A percentile compares a stretch with the other conserved stretches of the same genome.
These are phyloP conservation scores for Anarhynchus alexandrinus DNA, from an alignment of 2,113 vertebrate species.

Conservation along the genomic window DNA sequence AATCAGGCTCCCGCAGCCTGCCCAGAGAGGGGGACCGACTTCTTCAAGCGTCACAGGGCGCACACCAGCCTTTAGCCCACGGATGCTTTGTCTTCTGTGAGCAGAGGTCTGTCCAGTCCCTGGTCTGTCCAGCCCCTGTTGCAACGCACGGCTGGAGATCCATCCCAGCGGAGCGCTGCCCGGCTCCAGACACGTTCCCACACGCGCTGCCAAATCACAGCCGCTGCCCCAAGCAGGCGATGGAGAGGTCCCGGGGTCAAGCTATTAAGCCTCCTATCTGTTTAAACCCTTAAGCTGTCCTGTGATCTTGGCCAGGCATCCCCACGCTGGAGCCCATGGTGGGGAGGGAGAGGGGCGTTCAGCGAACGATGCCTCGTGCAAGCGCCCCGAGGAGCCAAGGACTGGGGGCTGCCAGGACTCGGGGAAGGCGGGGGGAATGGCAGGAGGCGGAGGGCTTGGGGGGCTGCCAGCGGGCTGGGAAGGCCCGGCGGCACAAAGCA, in stretches of 20 bases:
- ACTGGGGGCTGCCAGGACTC: background rate
- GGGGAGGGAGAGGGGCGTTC: background rate
- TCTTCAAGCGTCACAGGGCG: background rate
- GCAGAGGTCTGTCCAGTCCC: background rate
- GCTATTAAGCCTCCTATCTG: background rate
- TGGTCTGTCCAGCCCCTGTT: background rate
- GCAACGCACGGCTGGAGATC: fast-evolving
- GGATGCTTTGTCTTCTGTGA: fast-evolving
- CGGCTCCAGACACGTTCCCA: background rate
- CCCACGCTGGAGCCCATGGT: background rate
- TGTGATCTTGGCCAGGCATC: background rate
- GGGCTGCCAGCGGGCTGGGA: background rate
- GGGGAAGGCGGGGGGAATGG: background rate
- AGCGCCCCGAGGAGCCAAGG: background rate
- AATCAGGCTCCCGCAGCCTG: background rate
- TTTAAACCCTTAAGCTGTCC: constrained; percentile 1
- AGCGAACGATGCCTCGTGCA: background rate
- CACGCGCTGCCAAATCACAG: background rate
- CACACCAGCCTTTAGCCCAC: background rate
- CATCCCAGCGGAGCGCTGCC: background rate
- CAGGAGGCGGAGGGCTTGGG: background rate
- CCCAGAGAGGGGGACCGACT: fast-evolving
- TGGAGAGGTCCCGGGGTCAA: background rate
- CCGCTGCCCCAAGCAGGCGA: background rate
- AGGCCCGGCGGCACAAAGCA: background rate